Conservation (phyloP, 1,140 invertebrate genomes). For the Diachasma alloeum region DNA sequence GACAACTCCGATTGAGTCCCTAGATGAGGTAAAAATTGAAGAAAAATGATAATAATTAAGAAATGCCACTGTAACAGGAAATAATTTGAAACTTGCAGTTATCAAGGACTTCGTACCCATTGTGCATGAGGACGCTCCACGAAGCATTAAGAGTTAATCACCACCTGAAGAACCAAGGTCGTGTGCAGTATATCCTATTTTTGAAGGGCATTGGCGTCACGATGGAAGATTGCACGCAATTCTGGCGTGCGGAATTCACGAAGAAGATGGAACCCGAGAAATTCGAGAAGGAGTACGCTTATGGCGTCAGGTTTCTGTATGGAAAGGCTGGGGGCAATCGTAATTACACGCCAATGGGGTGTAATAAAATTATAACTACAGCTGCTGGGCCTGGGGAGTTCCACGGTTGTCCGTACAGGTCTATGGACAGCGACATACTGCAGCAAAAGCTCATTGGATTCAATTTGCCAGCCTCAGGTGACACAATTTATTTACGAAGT, state of each 20-base stretch:
- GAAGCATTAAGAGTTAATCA: slow-evolving; percentile 79
- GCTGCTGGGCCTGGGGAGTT: slow-evolving; percentile 81
- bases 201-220: slow-evolving; percentile 92
- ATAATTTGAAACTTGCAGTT: slow-evolving; percentile 63
- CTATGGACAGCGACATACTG: slow-evolving; percentile 77
- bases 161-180: slow-evolving; percentile 88
- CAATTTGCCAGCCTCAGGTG: slow-evolving; percentile 70
- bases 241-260: slow-evolving; percentile 92
- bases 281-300: slow-evolving; percentile 94
- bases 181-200: slow-evolving; percentile 93
- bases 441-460: slow-evolving; percentile 77
- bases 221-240: slow-evolving; percentile 84
- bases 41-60: background rate
- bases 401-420: slow-evolving; percentile 94
- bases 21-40: slow-evolving; percentile 64
- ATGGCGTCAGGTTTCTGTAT: slow-evolving; percentile 93
- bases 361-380: slow-evolving; percentile 88
- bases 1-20: slow-evolving; percentile 69
- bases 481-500: slow-evolving; percentile 10
- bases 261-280: slow-evolving; percentile 88
- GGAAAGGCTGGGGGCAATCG: slow-evolving; percentile 93
- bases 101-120: slow-evolving; percentile 86
- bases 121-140: slow-evolving; percentile 94
- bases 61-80: slow-evolving; percentile 16
- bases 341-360: slow-evolving; percentile 91